Conservation (phyloP, 2,888 invertebrate genomes). For the Hyposoter didymator region DNA sequence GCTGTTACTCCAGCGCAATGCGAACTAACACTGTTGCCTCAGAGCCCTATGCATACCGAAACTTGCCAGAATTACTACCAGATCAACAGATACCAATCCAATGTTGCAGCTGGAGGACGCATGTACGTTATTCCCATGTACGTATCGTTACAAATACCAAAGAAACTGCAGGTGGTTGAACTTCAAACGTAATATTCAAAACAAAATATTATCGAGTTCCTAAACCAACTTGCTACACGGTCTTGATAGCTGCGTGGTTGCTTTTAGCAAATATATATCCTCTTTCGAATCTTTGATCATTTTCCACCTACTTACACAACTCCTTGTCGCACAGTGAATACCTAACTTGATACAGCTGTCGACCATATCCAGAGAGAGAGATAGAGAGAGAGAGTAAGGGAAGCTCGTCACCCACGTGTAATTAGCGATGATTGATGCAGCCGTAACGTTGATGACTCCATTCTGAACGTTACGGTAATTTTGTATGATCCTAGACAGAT, state of each 20-base stretch:
- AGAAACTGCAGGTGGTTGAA: neutral
- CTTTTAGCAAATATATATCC: neutral
- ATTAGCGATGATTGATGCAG: constrained; percentile 66
- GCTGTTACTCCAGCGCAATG: neutral
- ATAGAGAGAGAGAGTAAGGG: neutral
- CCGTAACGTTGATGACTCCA: constrained; percentile 62
- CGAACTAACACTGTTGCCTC: neutral
- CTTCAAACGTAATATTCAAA: neutral
- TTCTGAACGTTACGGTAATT: constrained; percentile 63
- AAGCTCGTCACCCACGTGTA: constrained; percentile 53
- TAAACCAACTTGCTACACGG: constrained; percentile 4
- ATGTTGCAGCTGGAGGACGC: neutral
- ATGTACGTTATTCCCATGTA: neutral
- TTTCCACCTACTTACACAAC: neutral
- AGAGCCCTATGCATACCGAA: constrained; percentile 12
- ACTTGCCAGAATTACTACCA: constrained; percentile 18
- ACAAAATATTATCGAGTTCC: neutral
- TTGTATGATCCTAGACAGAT: constrained; percentile 58
- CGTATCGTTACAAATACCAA: neutral
- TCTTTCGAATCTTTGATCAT: neutral
- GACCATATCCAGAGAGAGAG: constrained; percentile 35
- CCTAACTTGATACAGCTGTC: constrained; percentile 20
- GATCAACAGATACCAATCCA: constrained; percentile 1
- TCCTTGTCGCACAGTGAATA: constrained; percentile 13
- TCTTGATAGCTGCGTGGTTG: neutral